Percentiles rank a stretch among this genome's conserved stretches.
phyloP scores from a whole-genome alignment of 2,888 invertebrate species.

The Caradrina kadenii region DNA sequence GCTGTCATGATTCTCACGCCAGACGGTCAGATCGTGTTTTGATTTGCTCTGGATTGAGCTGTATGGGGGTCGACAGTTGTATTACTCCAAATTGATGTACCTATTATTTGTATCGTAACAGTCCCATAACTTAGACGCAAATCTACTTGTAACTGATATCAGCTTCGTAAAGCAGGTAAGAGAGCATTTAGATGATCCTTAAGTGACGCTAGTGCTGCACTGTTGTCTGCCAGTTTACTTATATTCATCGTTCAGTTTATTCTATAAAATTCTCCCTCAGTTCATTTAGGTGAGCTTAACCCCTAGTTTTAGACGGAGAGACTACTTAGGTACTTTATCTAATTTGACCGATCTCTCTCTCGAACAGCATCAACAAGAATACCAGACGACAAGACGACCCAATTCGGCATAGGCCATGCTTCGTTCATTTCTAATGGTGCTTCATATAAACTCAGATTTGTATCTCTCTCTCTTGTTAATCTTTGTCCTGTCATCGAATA shows the following conservation, averaged over 20 bases:
- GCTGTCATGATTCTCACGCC: conserved; percentile 46
- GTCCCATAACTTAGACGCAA: not conserved
- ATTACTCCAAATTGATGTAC: not conserved
- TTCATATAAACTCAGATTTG: not conserved
- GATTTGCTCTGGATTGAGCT: conserved; percentile 8
- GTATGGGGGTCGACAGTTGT: not conserved
- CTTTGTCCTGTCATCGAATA: not conserved
- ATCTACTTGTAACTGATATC: not conserved
- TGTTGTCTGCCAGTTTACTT: too few species aligned
- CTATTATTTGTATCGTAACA: not conserved
- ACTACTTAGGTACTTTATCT: too few species aligned
- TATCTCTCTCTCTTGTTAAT: not conserved
- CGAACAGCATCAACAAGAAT: not conserved
- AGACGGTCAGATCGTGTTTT: conserved; percentile 31
- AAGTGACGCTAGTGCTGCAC: not conserved
- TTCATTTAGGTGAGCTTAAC: too few species aligned
- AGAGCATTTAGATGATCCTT: too few species aligned
- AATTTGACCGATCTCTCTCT: too few species aligned
- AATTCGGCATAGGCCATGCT: not conserved
- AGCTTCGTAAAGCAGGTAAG: not conserved
- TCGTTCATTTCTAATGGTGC: not conserved
- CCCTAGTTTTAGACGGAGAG: too few species aligned
- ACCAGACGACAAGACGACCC: not conserved
- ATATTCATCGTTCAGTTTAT: too few species aligned
- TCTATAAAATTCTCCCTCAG: too few species aligned